Evolutionary conservation across 2,797 vertebrate species (phyloP), one percentile per base, ranked within the genome.

Genomic region (Denticeps clupeoides): DNA sequence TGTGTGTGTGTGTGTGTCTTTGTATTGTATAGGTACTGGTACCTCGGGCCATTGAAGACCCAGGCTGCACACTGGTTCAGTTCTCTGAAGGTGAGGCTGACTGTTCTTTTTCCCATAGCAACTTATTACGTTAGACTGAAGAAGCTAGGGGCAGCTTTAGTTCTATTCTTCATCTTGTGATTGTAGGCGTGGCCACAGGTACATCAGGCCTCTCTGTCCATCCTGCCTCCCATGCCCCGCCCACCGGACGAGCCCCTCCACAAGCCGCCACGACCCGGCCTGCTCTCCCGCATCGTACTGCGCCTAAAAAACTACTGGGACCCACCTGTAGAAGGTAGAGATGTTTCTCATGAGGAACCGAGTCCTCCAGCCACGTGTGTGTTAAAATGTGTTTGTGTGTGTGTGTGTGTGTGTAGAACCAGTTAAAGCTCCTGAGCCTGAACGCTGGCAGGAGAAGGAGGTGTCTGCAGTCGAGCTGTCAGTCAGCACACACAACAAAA

Each of bases 111-210:
- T 51, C 9, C 21, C 13, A 31, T 15, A 26, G 9, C 5, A 12
- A 10, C 26, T 28, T n/a, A 28, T n/a, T n/a, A n/a, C n/a, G n/a
- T n/a, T n/a, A n/a, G n/a, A n/a, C n/a, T n/a, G n/a, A n/a, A n/a
- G n/a, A n/a, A n/a, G n/a, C n/a, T n/a, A n/a, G n/a, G n/a, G n/a
- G n/a, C n/a, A n/a, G n/a, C n/a, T n/a, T n/a, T n/a, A n/a, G n/a
- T n/a, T n/a, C n/a, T n/a, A n/a, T n/a, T n/a, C n/a, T n/a, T n/a
- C n/a, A n/a, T n/a, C n/a, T n/a, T n/a, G n/a, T n/a, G n/a, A n/a
- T n/a, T n/a, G n/a, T n/a, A 97, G 94, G 87, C 91, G 45, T 99
- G 95, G 95, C 95, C 95, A 47, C 85, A 89, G 73, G 82, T 68
- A 3, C 87, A 69, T 33, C 68, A 87, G 1, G 84, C 87, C 53